Base-by-base conservation (phyloP, 1,140 invertebrate species). In the Brachionus rubens region DNA sequence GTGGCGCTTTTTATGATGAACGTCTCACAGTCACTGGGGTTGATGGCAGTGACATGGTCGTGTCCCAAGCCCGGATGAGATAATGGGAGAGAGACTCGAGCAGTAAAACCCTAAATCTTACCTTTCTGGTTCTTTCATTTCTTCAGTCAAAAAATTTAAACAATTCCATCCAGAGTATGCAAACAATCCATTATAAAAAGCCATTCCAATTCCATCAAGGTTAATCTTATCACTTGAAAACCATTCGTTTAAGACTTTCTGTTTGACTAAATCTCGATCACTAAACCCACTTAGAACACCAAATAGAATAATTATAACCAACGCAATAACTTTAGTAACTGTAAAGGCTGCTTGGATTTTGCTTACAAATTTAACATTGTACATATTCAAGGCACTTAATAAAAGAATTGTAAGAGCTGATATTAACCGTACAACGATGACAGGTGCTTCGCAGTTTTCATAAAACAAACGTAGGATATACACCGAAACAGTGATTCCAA, bases 131-230 rank as follows among this genome's bases (percentile, higher is more conserved):
- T 98, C 93, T 84, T 96, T 94, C 78, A 98, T 85, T 86, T 98
- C 95, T 85, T 98, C 95, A 79, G 98, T 96, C 59, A 98, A 95
- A 86, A 98, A 98, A 85, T 98, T 97, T 78, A 97, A 86, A 83
- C 96, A 96, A 86, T 97, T 96, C 82, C 82, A 84, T 77, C 83
- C 83, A 19, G 82, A 81, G 78, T 83, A 82, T 78, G 82, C 83
- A 75, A 83, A 84, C 1, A 84, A 72, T 2, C 83, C 83, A 21
- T 82, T 82, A 77, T 84, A 84, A 77, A 84, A 82, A 0, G 82
- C 81, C 65, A 76, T 56, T 1, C 36, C 48, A 62, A 76, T 33
- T 56, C 72, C 72, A 6, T 76, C 30, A 30, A 56, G 28, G 2
- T 54, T 43, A n/a, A 76, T 30, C 9, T 76, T 30, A 5, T 62